A percentile compares a stretch with the other conserved stretches of the same genome.
Evolutionary conservation across 2,797 vertebrate species (phyloP).

Genomic region (Glossophaga mutica): DNA sequence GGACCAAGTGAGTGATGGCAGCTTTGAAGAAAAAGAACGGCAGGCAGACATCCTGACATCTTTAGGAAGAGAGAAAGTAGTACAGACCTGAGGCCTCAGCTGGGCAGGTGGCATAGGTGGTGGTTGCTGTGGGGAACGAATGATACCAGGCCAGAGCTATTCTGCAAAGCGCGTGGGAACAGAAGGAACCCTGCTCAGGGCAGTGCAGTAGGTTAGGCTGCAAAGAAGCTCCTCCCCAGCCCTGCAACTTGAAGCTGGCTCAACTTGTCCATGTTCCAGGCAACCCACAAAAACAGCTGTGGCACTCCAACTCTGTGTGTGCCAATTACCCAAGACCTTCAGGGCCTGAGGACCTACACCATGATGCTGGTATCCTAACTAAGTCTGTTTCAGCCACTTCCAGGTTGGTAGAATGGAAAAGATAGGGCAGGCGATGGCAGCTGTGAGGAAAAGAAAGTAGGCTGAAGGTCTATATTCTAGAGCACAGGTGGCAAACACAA

Average conservation of each 20-base stretch:
- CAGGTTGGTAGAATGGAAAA: background rate
- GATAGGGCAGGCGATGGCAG: background rate
- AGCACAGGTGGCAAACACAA: background rate
- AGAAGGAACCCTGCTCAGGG: background rate
- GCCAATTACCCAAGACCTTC: background rate
- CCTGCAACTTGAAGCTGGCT: background rate
- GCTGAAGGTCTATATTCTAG: background rate
- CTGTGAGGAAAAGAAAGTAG: conserved; percentile 28
- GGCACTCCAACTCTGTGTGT: background rate
- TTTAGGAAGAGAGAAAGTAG: background rate
- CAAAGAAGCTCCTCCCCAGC: background rate
- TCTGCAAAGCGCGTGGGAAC: background rate
- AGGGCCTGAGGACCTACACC: background rate
- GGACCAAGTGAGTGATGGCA: background rate
- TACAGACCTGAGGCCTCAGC: background rate
- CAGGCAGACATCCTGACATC: background rate
- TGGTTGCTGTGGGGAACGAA: background rate
- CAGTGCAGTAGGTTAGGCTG: background rate
- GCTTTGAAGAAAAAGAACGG: background rate
- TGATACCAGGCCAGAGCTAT: background rate
- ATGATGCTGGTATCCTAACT: background rate
- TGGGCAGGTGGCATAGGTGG: background rate
- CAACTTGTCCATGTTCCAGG: background rate
- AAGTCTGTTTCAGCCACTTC: background rate
- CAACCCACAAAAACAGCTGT: background rate